Evolutionary conservation across 2,797 vertebrate genomes (phyloP).

Genomic region (Carapus acus): DNA sequence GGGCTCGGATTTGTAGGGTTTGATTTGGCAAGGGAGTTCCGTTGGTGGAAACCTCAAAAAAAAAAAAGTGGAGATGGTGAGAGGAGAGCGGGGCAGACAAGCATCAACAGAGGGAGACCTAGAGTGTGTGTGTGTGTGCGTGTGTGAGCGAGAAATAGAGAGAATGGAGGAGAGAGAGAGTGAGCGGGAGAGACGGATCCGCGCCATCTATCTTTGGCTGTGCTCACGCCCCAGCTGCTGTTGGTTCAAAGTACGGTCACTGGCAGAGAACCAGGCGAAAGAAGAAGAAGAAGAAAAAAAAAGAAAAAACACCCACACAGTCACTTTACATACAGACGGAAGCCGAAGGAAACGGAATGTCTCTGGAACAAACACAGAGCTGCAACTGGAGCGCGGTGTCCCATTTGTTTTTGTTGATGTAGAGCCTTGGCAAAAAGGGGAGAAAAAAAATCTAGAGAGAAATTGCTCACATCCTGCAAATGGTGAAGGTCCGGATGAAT

Average conservation of each 20-base stretch:
- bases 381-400: conserved; percentile 26
- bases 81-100: too few relatives aligned
- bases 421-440: too few relatives aligned
- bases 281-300: too few relatives aligned
- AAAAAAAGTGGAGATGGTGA: too few relatives aligned
- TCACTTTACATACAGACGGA: conserved; percentile 53
- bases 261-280: conserved; percentile 70
- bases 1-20: not conserved
- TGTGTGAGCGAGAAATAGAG: conserved; percentile 23
- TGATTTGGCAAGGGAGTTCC: not conserved
- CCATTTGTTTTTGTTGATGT: not conserved
- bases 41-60: too few relatives aligned
- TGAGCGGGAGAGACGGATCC: conserved; percentile 29
- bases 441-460: not conserved
- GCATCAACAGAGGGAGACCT: too few relatives aligned
- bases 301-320: conserved; percentile 57
- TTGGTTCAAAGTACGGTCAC: conserved; percentile 81
- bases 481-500: not conserved
- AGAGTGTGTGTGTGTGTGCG: too few relatives aligned
- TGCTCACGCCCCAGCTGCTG: conserved; percentile 72
- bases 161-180: conserved; percentile 30
- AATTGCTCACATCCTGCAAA: conserved; percentile 29
- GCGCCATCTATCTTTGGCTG: conserved; percentile 70
- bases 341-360: conserved; percentile 60
- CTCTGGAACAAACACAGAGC: conserved; percentile 49